Evolutionary conservation across 2,888 invertebrate species (phyloP).

Genomic region (Phoenoteleia sp.): DNA sequence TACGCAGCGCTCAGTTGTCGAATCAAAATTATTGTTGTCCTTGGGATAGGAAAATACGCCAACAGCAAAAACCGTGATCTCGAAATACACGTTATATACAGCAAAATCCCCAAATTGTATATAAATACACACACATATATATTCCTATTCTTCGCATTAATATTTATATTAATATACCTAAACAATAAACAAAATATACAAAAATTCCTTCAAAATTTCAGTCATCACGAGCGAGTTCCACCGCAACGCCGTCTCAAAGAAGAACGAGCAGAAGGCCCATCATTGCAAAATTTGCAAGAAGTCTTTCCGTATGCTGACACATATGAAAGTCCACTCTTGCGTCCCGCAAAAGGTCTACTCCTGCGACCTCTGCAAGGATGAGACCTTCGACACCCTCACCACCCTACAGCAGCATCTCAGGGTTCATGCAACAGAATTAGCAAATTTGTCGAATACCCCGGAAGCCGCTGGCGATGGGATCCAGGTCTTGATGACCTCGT

Average conservation of each 20-base stretch:
- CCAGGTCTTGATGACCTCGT: no score
- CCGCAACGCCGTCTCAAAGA: not conserved
- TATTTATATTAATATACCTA: no score
- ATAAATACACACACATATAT: no score
- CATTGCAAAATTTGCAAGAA: not conserved
- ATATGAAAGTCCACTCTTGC: conserved; percentile 7
- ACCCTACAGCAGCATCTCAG: conserved; percentile 8
- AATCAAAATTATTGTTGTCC: no score
- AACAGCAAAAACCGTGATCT: no score
- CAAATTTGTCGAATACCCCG: not conserved
- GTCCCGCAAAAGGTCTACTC: not conserved
- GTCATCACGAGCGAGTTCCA: not conserved
- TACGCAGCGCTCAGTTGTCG: no score
- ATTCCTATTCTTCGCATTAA: no score
- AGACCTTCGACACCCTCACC: not conserved
- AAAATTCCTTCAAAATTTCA: not conserved
- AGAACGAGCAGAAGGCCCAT: not conserved
- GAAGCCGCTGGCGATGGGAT: not conserved
- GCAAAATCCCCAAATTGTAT: no score
- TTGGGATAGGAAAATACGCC: no score
- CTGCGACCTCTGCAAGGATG: not conserved
- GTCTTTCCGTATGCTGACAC: not conserved
- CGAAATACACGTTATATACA: no score
- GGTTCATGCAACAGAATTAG: not conserved
- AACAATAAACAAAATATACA: no score